These are phyloP conservation scores for Leptothorax acervorum DNA, from an alignment of 2,888 invertebrate species.

Conservation along the genomic window DNA sequence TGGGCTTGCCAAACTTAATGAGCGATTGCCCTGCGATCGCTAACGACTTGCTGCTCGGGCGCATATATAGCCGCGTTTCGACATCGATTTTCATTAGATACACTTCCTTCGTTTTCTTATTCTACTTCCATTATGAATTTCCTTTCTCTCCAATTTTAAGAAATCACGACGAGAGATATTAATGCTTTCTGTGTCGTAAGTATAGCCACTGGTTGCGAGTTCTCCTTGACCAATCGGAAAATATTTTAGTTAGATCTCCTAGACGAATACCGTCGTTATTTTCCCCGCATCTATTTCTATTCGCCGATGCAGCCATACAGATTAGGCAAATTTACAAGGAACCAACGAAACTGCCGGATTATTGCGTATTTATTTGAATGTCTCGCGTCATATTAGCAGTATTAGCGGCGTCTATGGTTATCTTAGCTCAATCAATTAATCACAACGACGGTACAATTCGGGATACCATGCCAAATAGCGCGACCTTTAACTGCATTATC, in stretches of 20 bases:
- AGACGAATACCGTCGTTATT: neutral
- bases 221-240: neutral
- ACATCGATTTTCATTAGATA: conserved; percentile 9
- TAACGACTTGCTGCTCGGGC: conserved; percentile 61
- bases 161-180: conserved; percentile 16
- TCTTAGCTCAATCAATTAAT: conserved; percentile 41
- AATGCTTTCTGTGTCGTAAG: neutral
- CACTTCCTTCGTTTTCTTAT: conserved; percentile 3
- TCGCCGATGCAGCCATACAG: conserved; percentile 12
- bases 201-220: too few relatives aligned
- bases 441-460: conserved; percentile 40
- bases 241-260: neutral
- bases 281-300: conserved; percentile 31
- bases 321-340: conserved; percentile 44
- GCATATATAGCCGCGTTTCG: conserved; percentile 2
- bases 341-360: conserved; percentile 32
- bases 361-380: conserved; percentile 52
- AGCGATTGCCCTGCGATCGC: conserved; percentile 71
- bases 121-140: neutral
- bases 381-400: conserved; percentile 47
- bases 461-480: conserved; percentile 44
- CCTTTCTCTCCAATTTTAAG: neutral
- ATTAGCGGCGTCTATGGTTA: conserved; percentile 33
- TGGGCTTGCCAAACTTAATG: conserved; percentile 73
- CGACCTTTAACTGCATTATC: conserved; percentile 45